Evolutionary conservation across 2,797 vertebrate species (phyloP).

Genomic region (Bryconaethiops microstoma): DNA sequence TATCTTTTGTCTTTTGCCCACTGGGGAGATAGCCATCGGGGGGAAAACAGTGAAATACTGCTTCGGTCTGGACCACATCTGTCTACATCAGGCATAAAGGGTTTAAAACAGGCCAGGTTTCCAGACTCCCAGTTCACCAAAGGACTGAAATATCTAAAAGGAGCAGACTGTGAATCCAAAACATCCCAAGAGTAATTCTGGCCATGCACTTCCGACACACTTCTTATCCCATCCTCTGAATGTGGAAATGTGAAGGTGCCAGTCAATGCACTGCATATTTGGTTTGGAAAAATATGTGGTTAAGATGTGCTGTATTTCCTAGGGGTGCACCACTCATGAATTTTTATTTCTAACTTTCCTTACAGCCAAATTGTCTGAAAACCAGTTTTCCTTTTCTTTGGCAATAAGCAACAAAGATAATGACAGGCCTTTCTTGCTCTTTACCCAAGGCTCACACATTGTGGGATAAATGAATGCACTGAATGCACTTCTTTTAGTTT

Average conservation of each 20-base stretch:
- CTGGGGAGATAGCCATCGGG: conserved; percentile 22
- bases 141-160: conserved; percentile 27
- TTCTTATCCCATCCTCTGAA: background rate
- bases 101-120: conserved; percentile 26
- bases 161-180: conserved; percentile 25
- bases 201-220: background rate
- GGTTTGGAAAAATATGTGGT: background rate
- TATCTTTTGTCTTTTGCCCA: conserved; percentile 15
- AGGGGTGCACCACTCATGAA: background rate
- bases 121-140: conserved; percentile 7
- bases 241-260: background rate
- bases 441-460: background rate
- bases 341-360: background rate
- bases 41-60: conserved; percentile 5
- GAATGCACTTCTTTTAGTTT: background rate
- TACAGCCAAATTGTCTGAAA: background rate
- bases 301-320: background rate
- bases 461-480: background rate
- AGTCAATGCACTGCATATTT: background rate
- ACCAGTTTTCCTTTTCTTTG: background rate
- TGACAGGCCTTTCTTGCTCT: background rate
- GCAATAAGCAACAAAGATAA: background rate
- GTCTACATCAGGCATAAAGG: conserved; percentile 33
- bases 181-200: conserved; percentile 14
- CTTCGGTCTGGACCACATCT: conserved; percentile 10